phyloP scores from a whole-genome alignment of 1,140 invertebrate species.

The Polypedilum pembai region DNA sequence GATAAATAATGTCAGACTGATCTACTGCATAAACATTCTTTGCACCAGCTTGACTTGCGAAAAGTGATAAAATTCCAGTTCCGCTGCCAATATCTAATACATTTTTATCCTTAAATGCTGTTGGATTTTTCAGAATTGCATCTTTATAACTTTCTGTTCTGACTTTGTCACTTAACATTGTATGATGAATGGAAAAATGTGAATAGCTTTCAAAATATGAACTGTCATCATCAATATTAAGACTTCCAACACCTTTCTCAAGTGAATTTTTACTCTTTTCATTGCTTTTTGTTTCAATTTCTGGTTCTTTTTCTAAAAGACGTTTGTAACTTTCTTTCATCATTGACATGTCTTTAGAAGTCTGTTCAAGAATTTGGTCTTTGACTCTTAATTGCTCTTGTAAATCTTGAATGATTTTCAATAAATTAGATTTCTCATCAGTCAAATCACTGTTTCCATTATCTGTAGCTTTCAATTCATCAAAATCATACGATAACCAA shows the following conservation, averaged over 20 bases:
- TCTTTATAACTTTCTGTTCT: slow-evolving; percentile 88
- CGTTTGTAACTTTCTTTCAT: slow-evolving; percentile 55
- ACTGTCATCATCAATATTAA: slow-evolving; percentile 54
- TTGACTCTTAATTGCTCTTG: slow-evolving; percentile 40
- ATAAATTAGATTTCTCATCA: slow-evolving; percentile 32
- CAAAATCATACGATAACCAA: slow-evolving; percentile 67
- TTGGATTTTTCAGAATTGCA: slow-evolving; percentile 79
- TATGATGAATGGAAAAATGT: slow-evolving; percentile 96
- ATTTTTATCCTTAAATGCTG: slow-evolving; percentile 62
- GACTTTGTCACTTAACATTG: slow-evolving; percentile 84
- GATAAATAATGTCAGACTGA: slow-evolving; percentile 76
- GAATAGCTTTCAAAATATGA: slow-evolving; percentile 94
- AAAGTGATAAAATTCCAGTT: slow-evolving; percentile 90
- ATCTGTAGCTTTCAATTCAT: slow-evolving; percentile 31
- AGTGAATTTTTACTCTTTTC: slow-evolving; percentile 40
- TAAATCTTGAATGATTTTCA: slow-evolving; percentile 28
- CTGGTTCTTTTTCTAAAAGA: slow-evolving; percentile 39
- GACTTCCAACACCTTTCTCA: slow-evolving; percentile 45
- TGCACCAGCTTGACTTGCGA: slow-evolving; percentile 89
- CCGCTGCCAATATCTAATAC: slow-evolving; percentile 93
- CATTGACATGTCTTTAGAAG: slow-evolving; percentile 53
- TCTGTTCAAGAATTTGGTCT: slow-evolving; percentile 50
- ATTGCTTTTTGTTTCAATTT: slow-evolving; percentile 33
- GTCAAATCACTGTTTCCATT: slow-evolving; percentile 8
- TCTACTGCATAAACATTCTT: slow-evolving; percentile 86